These are phyloP conservation scores for Pristionchus maxplancki DNA, from an alignment of 2,888 invertebrate genomes.

Conservation along the genomic window DNA sequence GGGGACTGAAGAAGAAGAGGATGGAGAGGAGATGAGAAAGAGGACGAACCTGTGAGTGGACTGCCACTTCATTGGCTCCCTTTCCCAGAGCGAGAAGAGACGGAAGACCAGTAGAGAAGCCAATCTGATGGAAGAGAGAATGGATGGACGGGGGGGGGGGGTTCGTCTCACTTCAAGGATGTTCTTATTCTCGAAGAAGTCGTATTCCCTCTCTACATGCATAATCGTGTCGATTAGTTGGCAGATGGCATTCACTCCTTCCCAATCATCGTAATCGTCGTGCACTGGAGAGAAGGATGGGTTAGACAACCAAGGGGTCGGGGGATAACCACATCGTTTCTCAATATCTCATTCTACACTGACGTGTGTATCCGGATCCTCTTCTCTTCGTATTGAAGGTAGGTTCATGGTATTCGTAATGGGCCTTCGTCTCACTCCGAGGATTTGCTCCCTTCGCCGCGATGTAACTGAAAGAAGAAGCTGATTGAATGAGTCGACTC, in stretches of 20 bases:
- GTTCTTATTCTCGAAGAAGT: constrained; percentile 70
- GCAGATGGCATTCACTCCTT: constrained; percentile 71
- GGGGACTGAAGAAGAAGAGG: background rate
- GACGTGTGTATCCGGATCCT: constrained; percentile 21
- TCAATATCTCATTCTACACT: too few relatives aligned
- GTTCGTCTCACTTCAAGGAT: constrained; percentile 68
- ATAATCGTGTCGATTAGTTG: constrained; percentile 70
- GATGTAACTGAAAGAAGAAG: constrained; percentile 27
- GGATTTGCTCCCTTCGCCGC: constrained; percentile 46
- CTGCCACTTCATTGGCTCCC: constrained; percentile 68
- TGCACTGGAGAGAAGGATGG: constrained; percentile 20
- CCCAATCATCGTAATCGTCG: constrained; percentile 67
- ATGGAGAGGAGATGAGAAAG: background rate
- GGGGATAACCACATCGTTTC: background rate
- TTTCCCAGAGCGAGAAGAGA: constrained; percentile 70
- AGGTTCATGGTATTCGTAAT: constrained; percentile 41
- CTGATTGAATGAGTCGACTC: background rate
- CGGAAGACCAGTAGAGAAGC: constrained; percentile 73
- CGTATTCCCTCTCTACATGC: constrained; percentile 70
- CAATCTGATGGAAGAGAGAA: too few relatives aligned
- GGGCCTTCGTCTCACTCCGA: constrained; percentile 24
- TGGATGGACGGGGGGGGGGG: too few relatives aligned
- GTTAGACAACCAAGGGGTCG: background rate
- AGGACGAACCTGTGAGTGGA: constrained; percentile 60
- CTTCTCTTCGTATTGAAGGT: background rate